Base-by-base conservation (phyloP, 2,113 vertebrate genomes). In the Penelope pileata region DNA sequence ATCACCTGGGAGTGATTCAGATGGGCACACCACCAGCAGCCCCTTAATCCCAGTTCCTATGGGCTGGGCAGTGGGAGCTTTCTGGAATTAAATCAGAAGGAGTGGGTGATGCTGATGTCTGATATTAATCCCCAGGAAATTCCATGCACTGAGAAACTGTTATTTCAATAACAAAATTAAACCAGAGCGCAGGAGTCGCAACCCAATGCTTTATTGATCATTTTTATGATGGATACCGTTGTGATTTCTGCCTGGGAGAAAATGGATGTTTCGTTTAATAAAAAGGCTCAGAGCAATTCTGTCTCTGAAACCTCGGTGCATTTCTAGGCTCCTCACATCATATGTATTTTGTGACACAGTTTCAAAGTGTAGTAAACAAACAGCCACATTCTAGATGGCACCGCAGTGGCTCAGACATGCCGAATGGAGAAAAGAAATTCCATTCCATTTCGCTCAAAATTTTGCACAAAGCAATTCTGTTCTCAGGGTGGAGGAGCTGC, bases 171-270 rank as follows among this genome's bases (percentile, higher is more conserved):
- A 40, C 86, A 94, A 81, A 87, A 95, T 94, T 92, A 94, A 92
- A 84, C 38, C 29, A 50, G 94, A 13, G 59, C 45, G 90, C 90
- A 38, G 82, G 86, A 94, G 90, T 92, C 43, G 83, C 92, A 90
- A 94, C 63, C 90, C 90, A 92, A 66, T 87, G 94, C 83, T 81
- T 92, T 95, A 95, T 95, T 90, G 92, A 95, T 95, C 92, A 87
- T 50, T 90, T 77, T 84, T 84, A 69, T 87, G 92, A 90, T 92
- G 74, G 94, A 82, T 53, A 58, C 64, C 34, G 3, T 77, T 92
- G 92, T 77, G 86, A 58, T 81, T 86, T 93, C 86, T 83, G 90
- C 83, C 86, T 92, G 90, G 86, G 83, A 94, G 92, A 81, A 81
- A 95, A 94, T 94, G 53, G 94, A 34, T 81, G 48, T 81, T 92